Evolutionary conservation across 2,888 invertebrate genomes (phyloP).

Genomic region (Selenia dentaria): DNA sequence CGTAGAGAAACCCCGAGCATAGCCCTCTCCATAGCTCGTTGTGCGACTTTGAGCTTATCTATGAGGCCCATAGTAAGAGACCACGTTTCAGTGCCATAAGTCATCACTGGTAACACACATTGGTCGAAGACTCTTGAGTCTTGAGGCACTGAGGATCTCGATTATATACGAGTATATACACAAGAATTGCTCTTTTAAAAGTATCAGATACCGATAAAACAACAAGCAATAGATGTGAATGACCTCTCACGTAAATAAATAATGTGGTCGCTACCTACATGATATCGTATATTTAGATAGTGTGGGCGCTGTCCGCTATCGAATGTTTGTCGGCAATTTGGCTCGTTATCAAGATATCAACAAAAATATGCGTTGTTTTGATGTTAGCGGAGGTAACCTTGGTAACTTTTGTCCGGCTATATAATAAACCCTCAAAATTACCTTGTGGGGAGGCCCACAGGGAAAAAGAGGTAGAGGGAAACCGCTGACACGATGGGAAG

Average conservation of each 20-base stretch:
- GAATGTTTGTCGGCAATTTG: conserved; percentile 4
- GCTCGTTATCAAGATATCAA: conserved; percentile 15
- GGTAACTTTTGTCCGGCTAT: background rate
- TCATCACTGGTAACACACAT: too few relatives aligned
- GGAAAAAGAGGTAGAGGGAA: too few relatives aligned
- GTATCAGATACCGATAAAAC: background rate
- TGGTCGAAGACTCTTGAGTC: too few relatives aligned
- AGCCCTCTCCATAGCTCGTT: too few relatives aligned
- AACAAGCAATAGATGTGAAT: conserved; percentile 11
- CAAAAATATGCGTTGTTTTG: conserved; percentile 1
- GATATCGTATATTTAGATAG: conserved; percentile 21
- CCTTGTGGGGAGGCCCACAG: too few relatives aligned
- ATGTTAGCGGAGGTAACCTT: background rate
- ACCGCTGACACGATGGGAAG: too few relatives aligned
- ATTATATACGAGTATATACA: background rate
- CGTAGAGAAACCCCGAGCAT: too few relatives aligned
- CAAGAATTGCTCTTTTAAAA: too few relatives aligned
- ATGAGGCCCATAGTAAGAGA: too few relatives aligned
- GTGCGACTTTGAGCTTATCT: too few relatives aligned
- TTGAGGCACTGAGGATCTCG: background rate
- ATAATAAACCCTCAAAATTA: too few relatives aligned
- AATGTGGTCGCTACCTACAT: background rate
- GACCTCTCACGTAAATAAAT: conserved; percentile 13
- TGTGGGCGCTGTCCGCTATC: conserved; percentile 1
- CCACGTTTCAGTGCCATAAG: too few relatives aligned